Conservation (phyloP, 30 jellyfish, hydroid and myxozoan species). For the Morbakka virulenta region DNA sequence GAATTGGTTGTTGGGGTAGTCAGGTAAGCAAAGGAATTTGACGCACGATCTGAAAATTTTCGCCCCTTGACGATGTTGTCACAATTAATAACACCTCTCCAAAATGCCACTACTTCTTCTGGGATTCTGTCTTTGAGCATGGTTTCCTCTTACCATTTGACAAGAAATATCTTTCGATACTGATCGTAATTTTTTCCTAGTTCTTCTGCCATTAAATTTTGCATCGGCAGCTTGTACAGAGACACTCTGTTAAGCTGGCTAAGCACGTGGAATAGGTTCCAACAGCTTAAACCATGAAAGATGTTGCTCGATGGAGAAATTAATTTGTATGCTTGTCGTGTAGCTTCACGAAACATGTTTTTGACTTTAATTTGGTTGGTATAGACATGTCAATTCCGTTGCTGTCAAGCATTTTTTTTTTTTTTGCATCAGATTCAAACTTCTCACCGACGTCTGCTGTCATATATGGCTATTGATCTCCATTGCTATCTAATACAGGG, state of each 20-base stretch:
- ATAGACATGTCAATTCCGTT: not conserved
- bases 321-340: no score
- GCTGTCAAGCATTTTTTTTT: not conserved
- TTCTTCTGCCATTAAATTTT: not conserved
- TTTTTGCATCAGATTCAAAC: conserved; percentile 19
- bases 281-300: conserved; percentile 14
- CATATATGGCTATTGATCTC: conserved; percentile 5
- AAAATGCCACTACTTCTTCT: no score
- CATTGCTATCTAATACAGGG: not conserved
- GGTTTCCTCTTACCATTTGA: no score
- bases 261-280: conserved; percentile 10
- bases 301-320: conserved; percentile 21
- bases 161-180: conserved; percentile 23
- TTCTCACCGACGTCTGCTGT: conserved; percentile 56
- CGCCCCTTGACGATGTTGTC: no score
- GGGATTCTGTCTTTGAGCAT: no score
- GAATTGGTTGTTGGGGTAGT: no score
- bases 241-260: conserved; percentile 15
- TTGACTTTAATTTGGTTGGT: not conserved
- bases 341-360: conserved; percentile 17
- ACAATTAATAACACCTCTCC: no score
- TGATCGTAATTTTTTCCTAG: not conserved
- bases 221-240: conserved; percentile 12
- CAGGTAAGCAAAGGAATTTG: no score
- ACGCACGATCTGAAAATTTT: no score